Evolutionary conservation across 1,140 invertebrate genomes (phyloP), one percentile per base, ranked within the genome.

Genomic region (Drosophila sp.): DNA sequence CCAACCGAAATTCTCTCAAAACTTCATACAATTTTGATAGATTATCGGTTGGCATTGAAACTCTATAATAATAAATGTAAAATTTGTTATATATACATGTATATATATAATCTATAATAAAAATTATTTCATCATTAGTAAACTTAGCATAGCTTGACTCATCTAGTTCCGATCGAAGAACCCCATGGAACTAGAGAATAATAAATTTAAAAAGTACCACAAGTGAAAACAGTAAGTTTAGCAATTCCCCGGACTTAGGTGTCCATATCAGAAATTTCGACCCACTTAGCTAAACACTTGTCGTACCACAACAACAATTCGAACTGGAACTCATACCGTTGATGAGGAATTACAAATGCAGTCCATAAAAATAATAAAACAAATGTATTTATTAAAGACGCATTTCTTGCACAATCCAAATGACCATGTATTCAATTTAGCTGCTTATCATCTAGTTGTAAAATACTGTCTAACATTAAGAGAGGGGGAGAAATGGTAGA

Each of bases 301-400:
- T 70, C 25, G 48, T 34, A 4, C 45, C 46, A 58, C 13, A 9
- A 7, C 45, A 7, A 48, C 25, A 7, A 58, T 13, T 50, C 0
- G 9, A 29, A 58, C 56, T 51, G 6, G 14, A n/a, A 36, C 5
- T 34, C 7, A 25, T 45, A 16, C 18, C 16, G 14, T n/a, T 41
- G 18, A 29, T 14, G 46, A 8, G 38, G 38, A 43, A 58, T 32
- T 61, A 51, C 38, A 29, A 61, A 62, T 53, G 62, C 38, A 29
- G 18, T 29, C 43, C 11, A 66, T 66, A 72, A 63, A 46, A 7
- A 9, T 50, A 72, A 71, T 56, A 69, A 61, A 62, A 67, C 38
- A 76, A 77, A 69, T 16, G 46, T 63, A 64, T 84, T 78, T 81
- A 81, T 67, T 78, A 58, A 87, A 87, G 81, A 76, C 81, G 82